phyloP scores from a whole-genome alignment of 2,888 invertebrate species.

The Carterocephalus palaemon region DNA sequence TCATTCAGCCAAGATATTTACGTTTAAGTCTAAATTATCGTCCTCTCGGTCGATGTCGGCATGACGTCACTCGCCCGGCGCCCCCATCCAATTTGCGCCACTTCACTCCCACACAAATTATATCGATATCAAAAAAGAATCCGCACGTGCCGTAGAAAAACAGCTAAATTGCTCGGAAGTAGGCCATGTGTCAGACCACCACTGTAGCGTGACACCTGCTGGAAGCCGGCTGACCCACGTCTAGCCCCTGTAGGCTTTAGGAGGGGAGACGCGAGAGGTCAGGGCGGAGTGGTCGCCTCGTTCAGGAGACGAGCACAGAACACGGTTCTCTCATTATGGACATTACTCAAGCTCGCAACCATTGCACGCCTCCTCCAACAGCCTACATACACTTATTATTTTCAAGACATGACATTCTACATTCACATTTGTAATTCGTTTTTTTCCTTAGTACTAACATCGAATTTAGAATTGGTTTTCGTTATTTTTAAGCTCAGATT shows the following conservation, averaged over 20 bases:
- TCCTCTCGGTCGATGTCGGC: background rate
- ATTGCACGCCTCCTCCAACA: slow-evolving; percentile 3
- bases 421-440: too few relatives aligned
- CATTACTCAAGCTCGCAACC: slow-evolving; percentile 12
- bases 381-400: too few relatives aligned
- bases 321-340: slow-evolving; percentile 15
- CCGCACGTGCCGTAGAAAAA: slow-evolving; percentile 45
- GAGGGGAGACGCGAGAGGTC: background rate
- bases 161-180: slow-evolving; percentile 55
- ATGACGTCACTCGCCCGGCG: slow-evolving; percentile 15
- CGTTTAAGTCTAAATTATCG: slow-evolving; percentile 3
- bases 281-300: background rate
- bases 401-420: too few relatives aligned
- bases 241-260: background rate
- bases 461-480: too few relatives aligned
- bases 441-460: too few relatives aligned
- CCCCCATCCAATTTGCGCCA: slow-evolving; percentile 5
- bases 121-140: slow-evolving; percentile 15
- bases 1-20: slow-evolving; percentile 6
- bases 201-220: slow-evolving; percentile 43
- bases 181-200: slow-evolving; percentile 52
- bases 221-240: slow-evolving; percentile 55
- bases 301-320: slow-evolving; percentile 13
- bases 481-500: too few relatives aligned
- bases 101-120: slow-evolving; percentile 16